These are phyloP conservation scores for Pangasius sanitwongsei DNA, from an alignment of 2,797 vertebrate genomes.

Conservation along the genomic window DNA sequence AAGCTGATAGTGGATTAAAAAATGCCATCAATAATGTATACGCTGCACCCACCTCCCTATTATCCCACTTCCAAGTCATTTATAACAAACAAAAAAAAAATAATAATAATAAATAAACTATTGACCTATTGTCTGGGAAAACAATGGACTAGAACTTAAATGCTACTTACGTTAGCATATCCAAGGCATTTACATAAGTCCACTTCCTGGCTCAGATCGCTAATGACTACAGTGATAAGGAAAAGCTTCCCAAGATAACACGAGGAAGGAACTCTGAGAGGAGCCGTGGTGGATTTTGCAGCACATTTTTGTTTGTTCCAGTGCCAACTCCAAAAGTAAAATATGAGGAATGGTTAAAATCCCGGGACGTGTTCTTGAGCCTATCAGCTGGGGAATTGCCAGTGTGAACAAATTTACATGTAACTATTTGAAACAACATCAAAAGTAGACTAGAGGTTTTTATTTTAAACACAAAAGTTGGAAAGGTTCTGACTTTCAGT, in stretches of 20 bases:
- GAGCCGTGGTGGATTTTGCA: neutral
- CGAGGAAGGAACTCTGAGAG: slow-evolving; percentile 6
- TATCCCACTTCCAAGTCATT: slow-evolving; percentile 15
- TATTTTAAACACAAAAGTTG: neutral
- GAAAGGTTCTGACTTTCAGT: no score
- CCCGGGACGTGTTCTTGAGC: neutral
- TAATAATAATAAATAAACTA: neutral
- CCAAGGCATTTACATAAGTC: slow-evolving; percentile 5
- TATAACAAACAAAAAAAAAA: neutral
- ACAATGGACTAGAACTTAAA: neutral
- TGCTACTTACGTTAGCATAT: neutral
- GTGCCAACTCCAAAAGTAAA: no score
- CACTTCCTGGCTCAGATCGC: slow-evolving; percentile 1
- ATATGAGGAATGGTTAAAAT: neutral
- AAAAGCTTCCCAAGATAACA: slow-evolving; percentile 13
- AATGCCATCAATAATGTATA: slow-evolving; percentile 3
- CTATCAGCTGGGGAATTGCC: neutral
- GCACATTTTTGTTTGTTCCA: neutral
- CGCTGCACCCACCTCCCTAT: neutral
- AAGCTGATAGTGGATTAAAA: neutral
- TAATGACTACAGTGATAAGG: slow-evolving; percentile 19
- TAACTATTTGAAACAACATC: neutral
- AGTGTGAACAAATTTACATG: neutral
- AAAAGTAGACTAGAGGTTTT: neutral
- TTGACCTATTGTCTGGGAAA: neutral